phyloP scores from a whole-genome alignment of 2,888 invertebrate genomes.

The Melanotus villosus region DNA sequence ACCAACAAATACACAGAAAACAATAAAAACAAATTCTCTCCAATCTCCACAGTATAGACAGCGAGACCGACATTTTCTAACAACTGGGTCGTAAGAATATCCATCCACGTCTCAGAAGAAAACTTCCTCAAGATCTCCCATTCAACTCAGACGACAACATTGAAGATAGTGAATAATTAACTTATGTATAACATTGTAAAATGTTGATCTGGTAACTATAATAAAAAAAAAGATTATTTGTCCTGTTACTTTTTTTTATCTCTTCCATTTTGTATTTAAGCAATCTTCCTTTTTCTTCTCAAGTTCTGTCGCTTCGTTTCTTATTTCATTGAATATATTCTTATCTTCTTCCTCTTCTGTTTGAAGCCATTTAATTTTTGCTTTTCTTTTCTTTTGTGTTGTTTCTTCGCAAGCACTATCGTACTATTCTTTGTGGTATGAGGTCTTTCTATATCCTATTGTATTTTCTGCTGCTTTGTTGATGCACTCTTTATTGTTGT shows the following conservation, averaged over 20 bases:
- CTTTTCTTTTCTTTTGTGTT: not conserved
- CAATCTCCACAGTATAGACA: too few species aligned
- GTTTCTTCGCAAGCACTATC: not conserved
- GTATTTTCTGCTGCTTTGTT: not conserved
- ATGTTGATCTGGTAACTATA: too few species aligned
- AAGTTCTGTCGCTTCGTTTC: conserved; percentile 1
- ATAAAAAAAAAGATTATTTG: too few species aligned
- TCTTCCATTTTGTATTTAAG: not conserved
- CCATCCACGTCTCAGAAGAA: too few species aligned
- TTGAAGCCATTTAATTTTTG: not conserved
- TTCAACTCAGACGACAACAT: too few species aligned
- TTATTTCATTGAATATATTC: not conserved
- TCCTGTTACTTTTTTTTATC: not conserved
- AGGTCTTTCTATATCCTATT: not conserved
- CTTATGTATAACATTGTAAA: too few species aligned
- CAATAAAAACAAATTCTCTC: too few species aligned
- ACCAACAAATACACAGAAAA: too few species aligned
- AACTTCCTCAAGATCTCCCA: too few species aligned
- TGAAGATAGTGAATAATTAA: too few species aligned
- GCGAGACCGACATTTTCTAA: too few species aligned
- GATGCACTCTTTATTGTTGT: not conserved
- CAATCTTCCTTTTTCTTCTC: not conserved
- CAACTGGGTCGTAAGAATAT: too few species aligned
- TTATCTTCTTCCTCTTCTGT: not conserved
- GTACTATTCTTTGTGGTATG: not conserved